These are phyloP conservation scores for Anorthoa munda DNA, from an alignment of 2,888 invertebrate genomes.

Conservation along the genomic window DNA sequence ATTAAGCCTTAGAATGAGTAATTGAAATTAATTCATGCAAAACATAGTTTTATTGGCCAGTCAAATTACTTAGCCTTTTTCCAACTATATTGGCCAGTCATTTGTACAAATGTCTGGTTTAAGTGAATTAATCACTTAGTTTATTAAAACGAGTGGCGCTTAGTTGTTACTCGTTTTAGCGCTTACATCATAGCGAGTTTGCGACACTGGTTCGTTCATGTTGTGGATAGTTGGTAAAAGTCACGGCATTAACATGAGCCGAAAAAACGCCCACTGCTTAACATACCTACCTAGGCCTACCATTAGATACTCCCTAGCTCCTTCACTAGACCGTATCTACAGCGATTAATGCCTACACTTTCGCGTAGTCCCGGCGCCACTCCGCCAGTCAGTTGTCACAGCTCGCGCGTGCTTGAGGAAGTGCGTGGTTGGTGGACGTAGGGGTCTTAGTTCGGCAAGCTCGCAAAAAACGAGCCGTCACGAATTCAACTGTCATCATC, in stretches of 20 bases:
- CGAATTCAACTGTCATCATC: too few relatives aligned
- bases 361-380: too few relatives aligned
- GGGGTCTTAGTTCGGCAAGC: too few relatives aligned
- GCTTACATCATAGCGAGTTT: constrained; percentile 13
- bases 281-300: too few relatives aligned
- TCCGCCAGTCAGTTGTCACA: too few relatives aligned
- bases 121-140: constrained; percentile 16
- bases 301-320: too few relatives aligned
- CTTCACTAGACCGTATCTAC: too few relatives aligned
- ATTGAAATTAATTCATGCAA: constrained; percentile 21
- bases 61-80: neutral
- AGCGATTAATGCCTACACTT: too few relatives aligned
- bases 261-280: neutral
- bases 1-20: constrained; percentile 16
- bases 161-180: constrained; percentile 1
- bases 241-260: neutral
- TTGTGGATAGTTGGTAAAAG: neutral
- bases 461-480: too few relatives aligned
- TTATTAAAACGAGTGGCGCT: neutral
- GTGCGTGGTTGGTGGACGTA: too few relatives aligned
- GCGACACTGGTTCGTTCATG: neutral
- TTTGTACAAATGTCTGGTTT: constrained; percentile 11
- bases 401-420: too few relatives aligned
- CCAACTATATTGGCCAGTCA: neutral
- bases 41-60: constrained; percentile 14